phyloP scores from a whole-genome alignment of 92 coral and sea anemone species.

The Paragorgia papillata region DNA sequence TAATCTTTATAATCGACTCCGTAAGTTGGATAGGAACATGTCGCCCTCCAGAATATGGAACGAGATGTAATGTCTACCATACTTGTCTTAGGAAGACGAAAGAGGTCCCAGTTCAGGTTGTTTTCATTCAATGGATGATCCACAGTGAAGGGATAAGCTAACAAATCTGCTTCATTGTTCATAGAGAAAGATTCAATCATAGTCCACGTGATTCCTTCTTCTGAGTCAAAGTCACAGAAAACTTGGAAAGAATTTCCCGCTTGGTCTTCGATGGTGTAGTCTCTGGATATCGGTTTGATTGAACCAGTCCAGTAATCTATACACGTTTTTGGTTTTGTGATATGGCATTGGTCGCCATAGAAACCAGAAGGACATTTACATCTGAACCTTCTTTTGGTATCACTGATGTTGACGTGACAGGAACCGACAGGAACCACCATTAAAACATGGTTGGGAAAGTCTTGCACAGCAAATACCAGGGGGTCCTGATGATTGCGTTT shows the following conservation, averaged over 20 bases:
- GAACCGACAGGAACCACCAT: slow-evolving; percentile 23
- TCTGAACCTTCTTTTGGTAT: neutral
- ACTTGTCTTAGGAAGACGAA: neutral
- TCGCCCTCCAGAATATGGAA: slow-evolving; percentile 19
- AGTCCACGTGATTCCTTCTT: slow-evolving; percentile 19
- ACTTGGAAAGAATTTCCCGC: neutral
- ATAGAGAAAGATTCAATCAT: neutral
- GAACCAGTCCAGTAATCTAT: slow-evolving; percentile 1
- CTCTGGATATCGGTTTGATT: slow-evolving; percentile 9
- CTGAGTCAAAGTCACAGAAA: slow-evolving; percentile 28
- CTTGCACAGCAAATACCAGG: slow-evolving; percentile 1
- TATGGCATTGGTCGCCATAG: slow-evolving; percentile 19
- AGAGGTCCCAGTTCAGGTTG: slow-evolving; percentile 14
- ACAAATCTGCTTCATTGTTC: neutral
- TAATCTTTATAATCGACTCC: slow-evolving; percentile 25
- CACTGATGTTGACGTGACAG: slow-evolving; percentile 13
- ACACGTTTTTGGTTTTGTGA: slow-evolving; percentile 1
- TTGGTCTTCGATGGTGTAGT: neutral
- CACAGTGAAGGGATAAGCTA: neutral
- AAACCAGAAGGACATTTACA: slow-evolving; percentile 27
- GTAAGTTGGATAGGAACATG: slow-evolving; percentile 13
- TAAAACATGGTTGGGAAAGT: neutral
- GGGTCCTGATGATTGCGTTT: neutral
- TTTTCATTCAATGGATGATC: slow-evolving; percentile 1
- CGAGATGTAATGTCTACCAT: neutral